Evolutionary conservation across 2,888 invertebrate genomes (phyloP).

Genomic region (Tanytarsus gracilentus): DNA sequence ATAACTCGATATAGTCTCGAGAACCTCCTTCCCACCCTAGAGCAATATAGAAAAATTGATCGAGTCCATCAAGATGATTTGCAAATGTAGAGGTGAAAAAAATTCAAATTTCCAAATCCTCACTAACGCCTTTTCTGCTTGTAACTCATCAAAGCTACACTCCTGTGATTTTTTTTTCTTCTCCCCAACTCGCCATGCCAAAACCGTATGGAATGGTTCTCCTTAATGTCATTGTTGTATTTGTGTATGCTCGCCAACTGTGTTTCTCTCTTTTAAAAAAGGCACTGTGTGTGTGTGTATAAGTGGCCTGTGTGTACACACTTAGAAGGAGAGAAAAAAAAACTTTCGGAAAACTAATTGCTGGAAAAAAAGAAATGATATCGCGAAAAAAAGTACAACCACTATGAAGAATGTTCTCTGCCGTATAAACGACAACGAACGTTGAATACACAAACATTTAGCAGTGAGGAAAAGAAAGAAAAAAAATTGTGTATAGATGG

Average conservation of each 20-base stretch:
- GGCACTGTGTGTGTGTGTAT: neutral
- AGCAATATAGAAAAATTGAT: too few species aligned
- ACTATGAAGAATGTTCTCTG: conserved; percentile 16
- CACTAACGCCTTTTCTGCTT: conserved; percentile 2
- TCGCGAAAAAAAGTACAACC: conserved; percentile 29
- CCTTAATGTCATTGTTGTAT: conserved; percentile 27
- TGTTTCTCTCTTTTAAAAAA: neutral
- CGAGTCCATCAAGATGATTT: too few species aligned
- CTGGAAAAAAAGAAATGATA: conserved; percentile 29
- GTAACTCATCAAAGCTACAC: neutral
- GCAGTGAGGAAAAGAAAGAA: conserved; percentile 3
- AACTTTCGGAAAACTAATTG: conserved; percentile 30
- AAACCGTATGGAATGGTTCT: too few species aligned
- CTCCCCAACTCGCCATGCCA: conserved; percentile 1
- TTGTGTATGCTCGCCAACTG: conserved; percentile 12
- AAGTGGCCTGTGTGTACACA: conserved; percentile 5
- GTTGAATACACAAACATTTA: conserved; percentile 26
- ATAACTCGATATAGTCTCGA: conserved; percentile 22
- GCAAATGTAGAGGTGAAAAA: too few species aligned
- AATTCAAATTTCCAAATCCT: too few species aligned
- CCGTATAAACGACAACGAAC: conserved; percentile 13
- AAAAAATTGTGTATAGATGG: conserved; percentile 19
- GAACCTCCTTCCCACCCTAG: too few species aligned
- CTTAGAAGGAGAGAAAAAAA: conserved; percentile 22
- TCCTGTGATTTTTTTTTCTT: neutral